Conservation (phyloP, 1,140 invertebrate genomes). For the Campoletis sonorensis region DNA sequence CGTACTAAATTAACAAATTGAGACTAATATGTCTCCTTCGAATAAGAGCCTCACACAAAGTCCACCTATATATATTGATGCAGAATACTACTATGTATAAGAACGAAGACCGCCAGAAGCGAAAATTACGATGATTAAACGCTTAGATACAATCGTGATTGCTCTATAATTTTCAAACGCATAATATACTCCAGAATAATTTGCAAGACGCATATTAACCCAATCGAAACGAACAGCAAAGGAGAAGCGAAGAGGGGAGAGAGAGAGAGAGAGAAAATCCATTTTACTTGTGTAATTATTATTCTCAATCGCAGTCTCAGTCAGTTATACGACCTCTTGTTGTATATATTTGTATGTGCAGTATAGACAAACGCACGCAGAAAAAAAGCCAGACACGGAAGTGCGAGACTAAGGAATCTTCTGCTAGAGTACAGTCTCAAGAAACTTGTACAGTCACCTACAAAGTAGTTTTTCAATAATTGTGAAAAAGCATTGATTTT, state of each 20-base stretch:
- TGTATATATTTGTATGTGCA: background rate
- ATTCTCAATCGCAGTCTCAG: background rate
- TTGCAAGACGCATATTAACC: background rate
- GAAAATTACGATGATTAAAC: conserved; percentile 19
- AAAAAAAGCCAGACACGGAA: background rate
- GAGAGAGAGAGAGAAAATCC: background rate
- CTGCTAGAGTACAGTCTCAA: background rate
- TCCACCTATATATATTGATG: background rate
- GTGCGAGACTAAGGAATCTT: background rate
- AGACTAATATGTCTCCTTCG: no score
- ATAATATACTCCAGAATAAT: background rate
- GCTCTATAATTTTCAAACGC: conserved; percentile 16
- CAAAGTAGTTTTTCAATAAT: no score
- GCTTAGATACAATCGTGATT: conserved; percentile 10
- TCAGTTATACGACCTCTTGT: background rate
- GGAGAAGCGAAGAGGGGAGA: background rate
- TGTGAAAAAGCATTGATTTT: no score
- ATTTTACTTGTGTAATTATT: conserved; percentile 5
- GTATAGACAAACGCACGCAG: background rate
- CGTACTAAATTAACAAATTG: no score
- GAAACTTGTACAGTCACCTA: background rate
- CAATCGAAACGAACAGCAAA: background rate
- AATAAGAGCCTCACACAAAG: background rate
- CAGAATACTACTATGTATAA: background rate
- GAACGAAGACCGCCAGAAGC: background rate